Evolutionary conservation across 2,888 invertebrate genomes (phyloP).

Genomic region (Campoletis raptor): DNA sequence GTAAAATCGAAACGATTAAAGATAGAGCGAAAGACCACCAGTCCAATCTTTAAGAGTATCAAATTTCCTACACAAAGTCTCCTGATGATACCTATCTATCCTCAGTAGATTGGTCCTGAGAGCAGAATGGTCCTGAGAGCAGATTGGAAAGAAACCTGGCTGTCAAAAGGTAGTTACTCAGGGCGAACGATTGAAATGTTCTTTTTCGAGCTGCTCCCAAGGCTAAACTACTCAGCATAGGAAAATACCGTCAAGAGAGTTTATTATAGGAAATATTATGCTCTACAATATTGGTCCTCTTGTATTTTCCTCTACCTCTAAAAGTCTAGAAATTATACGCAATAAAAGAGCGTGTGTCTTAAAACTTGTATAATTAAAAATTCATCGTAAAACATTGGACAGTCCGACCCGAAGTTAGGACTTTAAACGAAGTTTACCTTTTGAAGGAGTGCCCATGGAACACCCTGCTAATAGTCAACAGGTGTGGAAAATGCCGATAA

Average conservation of each 20-base stretch:
- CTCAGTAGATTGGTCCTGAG: too few species aligned
- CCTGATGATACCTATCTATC: too few species aligned
- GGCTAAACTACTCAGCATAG: background rate
- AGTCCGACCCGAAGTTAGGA: background rate
- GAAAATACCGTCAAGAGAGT: background rate
- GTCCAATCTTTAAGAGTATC: too few species aligned
- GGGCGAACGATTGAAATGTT: too few species aligned
- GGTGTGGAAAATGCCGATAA: constrained; percentile 2
- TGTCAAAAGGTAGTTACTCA: too few species aligned
- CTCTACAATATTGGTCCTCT: background rate
- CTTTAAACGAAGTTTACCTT: background rate
- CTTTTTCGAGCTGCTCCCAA: background rate
- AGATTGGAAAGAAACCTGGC: too few species aligned
- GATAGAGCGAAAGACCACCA: too few species aligned
- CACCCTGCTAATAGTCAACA: constrained; percentile 6
- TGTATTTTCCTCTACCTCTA: background rate
- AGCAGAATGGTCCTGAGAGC: too few species aligned
- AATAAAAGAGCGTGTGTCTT: background rate
- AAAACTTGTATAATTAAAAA: background rate
- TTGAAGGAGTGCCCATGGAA: background rate
- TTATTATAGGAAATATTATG: background rate
- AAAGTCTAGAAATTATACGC: background rate
- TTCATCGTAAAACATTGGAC: background rate
- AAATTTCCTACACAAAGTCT: too few species aligned
- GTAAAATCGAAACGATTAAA: too few species aligned